Evolutionary conservation across 1,140 invertebrate genomes (phyloP), one percentile per base, ranked within the genome.

Genomic region (Berghia stephanieae): DNA sequence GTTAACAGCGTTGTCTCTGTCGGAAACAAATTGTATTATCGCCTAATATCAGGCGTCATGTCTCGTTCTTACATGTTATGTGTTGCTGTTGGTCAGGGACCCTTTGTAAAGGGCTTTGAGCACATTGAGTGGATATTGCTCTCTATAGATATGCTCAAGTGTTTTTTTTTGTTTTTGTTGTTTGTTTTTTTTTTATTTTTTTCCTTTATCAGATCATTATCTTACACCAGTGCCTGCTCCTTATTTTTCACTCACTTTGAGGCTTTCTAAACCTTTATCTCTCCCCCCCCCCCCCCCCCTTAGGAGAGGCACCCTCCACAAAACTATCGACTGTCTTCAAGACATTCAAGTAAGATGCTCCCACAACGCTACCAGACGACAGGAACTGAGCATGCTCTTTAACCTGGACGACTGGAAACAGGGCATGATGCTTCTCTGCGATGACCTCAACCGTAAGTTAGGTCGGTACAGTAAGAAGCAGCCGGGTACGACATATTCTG

Each of bases 371-470:
- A 71, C 72, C 38, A 31, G 44, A 18, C 6, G 34, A 8, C 66
- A 78, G 10, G 77, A 80, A 10, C 67, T 80, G 24, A 77, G 78
- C 44, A 78, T 74, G 55, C 73, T 80, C 18, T 80, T 71, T 46
- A 80, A 77, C 24, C 44, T 78, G 2, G 43, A 42, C 16, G 63
- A 63, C 21, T 80, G 79, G 79, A 43, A 78, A 43, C 49, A 75
- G 43, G 79, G 79, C 68, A 57, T 40, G 38, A 42, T 38, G 55
- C 73, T 80, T 13, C 40, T 80, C 71, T 80, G 79, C 63, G 55
- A 75, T 24, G 57, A 78, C 68, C 44, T 68, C 21, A 73, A 80
- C 31, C 34, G 79, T 80, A 55, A 75, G 79, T 75, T 49, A 66
- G 60, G 49, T 70, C 0, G 42, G 16, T 72, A 49, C 27, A 10